Base-by-base conservation (phyloP, 2,113 vertebrate species). In the Pagrus major region DNA sequence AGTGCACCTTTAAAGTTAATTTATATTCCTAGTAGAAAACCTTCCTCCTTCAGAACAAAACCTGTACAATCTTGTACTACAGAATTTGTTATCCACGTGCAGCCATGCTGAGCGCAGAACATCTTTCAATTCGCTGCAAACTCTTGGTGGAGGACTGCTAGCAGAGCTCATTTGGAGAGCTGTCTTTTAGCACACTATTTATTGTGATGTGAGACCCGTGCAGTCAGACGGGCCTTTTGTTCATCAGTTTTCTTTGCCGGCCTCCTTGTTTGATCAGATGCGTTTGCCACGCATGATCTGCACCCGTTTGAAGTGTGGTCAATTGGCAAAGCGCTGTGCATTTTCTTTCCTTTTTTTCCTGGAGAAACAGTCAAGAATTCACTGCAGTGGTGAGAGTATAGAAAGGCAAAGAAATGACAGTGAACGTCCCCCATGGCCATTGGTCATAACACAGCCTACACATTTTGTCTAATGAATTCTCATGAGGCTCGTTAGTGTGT, bases 271-370 rank as follows among this genome's bases (percentile, higher is more conserved):
- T 91, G 86, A 93, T 92, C 89, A 86, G 85, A 84, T 27, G 29
- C 29, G 80, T 87, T 83, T 71, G 79, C 83, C 82, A 88, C 66
- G 70, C 79, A 80, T 89, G 82, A 91, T 87, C 79, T 84, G 65
- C 86, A 80, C 86, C 76, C 73, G 71, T 92, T 90, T 84, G 82
- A 88, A 85, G 83, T 77, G 83, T 80, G 90, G 91, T 91, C 91
- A 90, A 85, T 83, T 80, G 73, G 72, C 81, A 59, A 71, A 68
- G 75, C 31, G 61, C 77, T 84, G 79, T 78, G 80, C 84, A 70
- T 83, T 86, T 66, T 83, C 71, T 54, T 84, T n/a, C n/a, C n/a
- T n/a, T n/a, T n/a, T n/a, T 61, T 76, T 70, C 83, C 63, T 60
- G 66, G 70, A 80, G 75, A 84, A 82, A 90, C 71, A 51, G 86